Percentiles rank a stretch among this genome's conserved stretches.
Evolutionary conservation across 2,113 vertebrate species (phyloP).

Genomic region (Mesembrinibis cayennensis): DNA sequence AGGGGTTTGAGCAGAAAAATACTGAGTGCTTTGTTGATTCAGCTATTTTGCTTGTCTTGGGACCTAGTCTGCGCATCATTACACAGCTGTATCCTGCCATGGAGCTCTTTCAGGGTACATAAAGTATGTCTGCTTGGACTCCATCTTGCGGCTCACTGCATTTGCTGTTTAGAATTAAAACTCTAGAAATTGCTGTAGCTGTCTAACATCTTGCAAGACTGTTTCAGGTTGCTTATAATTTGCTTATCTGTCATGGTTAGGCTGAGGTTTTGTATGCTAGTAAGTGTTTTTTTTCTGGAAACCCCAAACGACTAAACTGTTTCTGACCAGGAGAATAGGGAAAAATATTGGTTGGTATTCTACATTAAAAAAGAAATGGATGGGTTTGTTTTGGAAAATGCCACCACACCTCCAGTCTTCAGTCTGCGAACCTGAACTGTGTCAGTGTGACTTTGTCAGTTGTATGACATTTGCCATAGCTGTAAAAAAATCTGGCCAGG

Average conservation of each 20-base stretch:
- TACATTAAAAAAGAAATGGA: neutral
- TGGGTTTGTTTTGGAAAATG: neutral
- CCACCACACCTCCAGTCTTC: neutral
- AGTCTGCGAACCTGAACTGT: neutral
- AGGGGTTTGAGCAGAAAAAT: neutral
- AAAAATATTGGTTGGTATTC: neutral
- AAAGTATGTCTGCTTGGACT: neutral
- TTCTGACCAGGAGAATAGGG: neutral
- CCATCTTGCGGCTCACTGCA: neutral
- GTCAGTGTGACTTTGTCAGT: neutral
- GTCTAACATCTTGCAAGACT: neutral
- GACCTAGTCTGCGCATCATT: neutral
- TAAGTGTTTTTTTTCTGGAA: neutral
- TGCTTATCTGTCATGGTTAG: neutral
- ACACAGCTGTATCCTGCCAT: accelerated
- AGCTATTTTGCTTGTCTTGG: neutral
- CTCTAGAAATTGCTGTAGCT: neutral
- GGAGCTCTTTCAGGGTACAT: neutral
- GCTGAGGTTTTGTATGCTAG: neutral
- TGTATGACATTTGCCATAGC: neutral
- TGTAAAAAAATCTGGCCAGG: neutral
- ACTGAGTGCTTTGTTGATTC: accelerated
- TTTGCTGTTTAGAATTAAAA: neutral
- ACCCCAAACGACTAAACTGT: neutral
- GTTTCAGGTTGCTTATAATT: neutral